These are phyloP conservation scores for Loripinus fragilis DNA, from an alignment of 2,888 invertebrate genomes.

Conservation along the genomic window DNA sequence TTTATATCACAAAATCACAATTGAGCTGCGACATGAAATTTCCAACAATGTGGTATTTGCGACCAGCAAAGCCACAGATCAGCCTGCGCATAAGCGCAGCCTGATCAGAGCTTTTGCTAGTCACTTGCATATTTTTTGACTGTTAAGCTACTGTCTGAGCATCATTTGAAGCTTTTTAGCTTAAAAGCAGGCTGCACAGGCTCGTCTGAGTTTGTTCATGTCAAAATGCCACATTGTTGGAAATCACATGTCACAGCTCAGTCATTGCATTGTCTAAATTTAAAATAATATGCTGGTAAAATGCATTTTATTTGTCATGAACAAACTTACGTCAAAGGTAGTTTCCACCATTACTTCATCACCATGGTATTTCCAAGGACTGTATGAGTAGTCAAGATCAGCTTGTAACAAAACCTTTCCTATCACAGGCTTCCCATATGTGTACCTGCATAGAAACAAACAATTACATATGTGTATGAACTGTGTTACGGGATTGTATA, in stretches of 20 bases:
- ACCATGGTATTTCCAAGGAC: slow-evolving; percentile 59
- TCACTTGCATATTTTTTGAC: background rate
- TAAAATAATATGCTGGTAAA: background rate
- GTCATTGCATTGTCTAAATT: no score
- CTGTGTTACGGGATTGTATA: background rate
- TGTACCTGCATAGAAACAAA: slow-evolving; percentile 76
- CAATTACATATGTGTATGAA: background rate
- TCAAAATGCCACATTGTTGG: no score
- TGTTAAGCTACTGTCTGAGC: background rate
- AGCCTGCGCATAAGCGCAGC: no score
- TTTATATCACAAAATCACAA: no score
- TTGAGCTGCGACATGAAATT: no score
- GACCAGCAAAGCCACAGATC: no score
- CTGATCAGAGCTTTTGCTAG: no score
- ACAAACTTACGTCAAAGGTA: slow-evolving; percentile 45
- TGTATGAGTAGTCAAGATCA: slow-evolving; percentile 59
- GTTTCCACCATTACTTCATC: slow-evolving; percentile 57
- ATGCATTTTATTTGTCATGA: background rate
- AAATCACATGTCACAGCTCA: no score
- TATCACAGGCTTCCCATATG: slow-evolving; percentile 85
- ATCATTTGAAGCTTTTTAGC: background rate
- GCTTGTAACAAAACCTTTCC: slow-evolving; percentile 92
- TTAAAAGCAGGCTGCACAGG: background rate
- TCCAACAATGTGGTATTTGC: no score
- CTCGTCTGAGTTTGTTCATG: no score